These are phyloP conservation scores for Syngnathoides biaculeatus DNA, from an alignment of 2,113 vertebrate species.

Conservation along the genomic window DNA sequence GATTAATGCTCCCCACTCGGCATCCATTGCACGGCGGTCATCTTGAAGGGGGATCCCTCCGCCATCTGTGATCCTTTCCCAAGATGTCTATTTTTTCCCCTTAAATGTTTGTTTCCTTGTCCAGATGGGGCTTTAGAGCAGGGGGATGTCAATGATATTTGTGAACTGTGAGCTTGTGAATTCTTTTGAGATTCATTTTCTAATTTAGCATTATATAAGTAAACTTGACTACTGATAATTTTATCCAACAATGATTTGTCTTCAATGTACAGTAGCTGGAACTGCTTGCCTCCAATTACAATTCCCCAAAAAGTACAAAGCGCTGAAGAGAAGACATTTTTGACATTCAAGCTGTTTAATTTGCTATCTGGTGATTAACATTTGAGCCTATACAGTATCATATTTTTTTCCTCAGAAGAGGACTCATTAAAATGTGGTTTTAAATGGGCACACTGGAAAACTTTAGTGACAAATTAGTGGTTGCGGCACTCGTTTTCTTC, in stretches of 20 bases:
- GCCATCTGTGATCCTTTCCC: too few species aligned
- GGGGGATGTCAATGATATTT: too few species aligned
- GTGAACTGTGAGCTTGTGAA: too few species aligned
- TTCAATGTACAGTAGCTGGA: neutral
- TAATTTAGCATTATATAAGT: too few species aligned
- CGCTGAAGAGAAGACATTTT: neutral
- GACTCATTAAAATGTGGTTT: neutral
- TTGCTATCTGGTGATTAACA: slow-evolving; percentile 2
- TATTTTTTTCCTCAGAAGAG: neutral
- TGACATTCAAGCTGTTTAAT: slow-evolving; percentile 1
- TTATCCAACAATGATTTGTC: neutral
- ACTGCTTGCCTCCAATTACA: neutral
- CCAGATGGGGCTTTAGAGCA: too few species aligned
- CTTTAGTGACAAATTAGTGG: slow-evolving; percentile 1
- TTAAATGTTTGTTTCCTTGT: too few species aligned
- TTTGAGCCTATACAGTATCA: neutral
- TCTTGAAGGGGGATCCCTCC: too few species aligned
- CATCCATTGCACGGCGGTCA: too few species aligned
- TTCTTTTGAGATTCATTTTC: too few species aligned
- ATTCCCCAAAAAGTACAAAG: slow-evolving; percentile 1
- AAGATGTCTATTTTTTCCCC: too few species aligned
- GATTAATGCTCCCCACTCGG: too few species aligned
- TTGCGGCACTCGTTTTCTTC: neutral
- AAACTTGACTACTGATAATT: neutral
- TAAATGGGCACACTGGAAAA: neutral